Base-by-base conservation (phyloP, 1,140 invertebrate species). In the Neodiprion pinetum region DNA sequence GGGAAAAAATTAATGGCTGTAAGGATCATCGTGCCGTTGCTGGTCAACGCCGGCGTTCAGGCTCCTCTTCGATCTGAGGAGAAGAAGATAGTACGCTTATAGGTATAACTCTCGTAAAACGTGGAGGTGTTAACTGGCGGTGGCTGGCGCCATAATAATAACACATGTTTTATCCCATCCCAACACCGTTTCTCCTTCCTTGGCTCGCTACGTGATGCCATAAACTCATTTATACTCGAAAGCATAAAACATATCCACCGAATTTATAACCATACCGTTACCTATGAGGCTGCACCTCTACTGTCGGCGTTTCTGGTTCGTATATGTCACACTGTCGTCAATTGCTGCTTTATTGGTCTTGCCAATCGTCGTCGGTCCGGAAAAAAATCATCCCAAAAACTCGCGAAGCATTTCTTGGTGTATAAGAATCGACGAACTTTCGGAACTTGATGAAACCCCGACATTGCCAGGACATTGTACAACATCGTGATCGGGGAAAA, bases 81-180 rank as follows among this genome's bases (percentile, higher is more conserved):
- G 28, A 40, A 40, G 5, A 40, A 40, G 28, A 40, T 5, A 40
- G 28, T 40, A 40, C 28, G 28, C 28, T 40, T 40, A 40, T 40
- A 40, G 28, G 53, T 4, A 61, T 17, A 61, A 17, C 28, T 40
- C 28, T 61, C 53, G 53, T 61, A 61, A 61, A 61, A 61, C 53
- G 11, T 61, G 53, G n/a, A 61, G 53, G 53, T 61, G 53, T 61
- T 61, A 61, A 61, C 53, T 61, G 53, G 53, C n/a, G 53, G 53
- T 61, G 53, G 53, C 53, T 61, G 53, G 53, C 53, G 53, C 53
- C 53, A 61, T 61, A 61, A 61, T 61, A 61, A 61, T 61, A 61
- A 61, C 53, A 61, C 53, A 61, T 61, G 53, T 61, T 61, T 61
- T 61, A 61, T 61, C 53, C 53, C n/a, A 12, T 61, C 53, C 53